Evolutionary conservation across 2,797 vertebrate genomes (phyloP), one percentile per base, ranked within the genome.

Genomic region (Gymnoscopelus microlampas): DNA sequence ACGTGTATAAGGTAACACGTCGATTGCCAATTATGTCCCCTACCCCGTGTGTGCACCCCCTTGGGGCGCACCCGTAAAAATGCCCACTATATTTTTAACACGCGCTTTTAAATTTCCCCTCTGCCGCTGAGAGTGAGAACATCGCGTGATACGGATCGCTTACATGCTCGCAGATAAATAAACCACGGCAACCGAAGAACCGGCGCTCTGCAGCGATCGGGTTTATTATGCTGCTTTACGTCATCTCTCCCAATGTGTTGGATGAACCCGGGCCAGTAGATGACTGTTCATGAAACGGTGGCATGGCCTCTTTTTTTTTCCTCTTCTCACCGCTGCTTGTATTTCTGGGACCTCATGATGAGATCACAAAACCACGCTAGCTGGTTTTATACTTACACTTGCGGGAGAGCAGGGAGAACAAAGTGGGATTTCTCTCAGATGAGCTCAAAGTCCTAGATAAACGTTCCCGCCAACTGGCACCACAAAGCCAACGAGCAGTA

Each of bases 21-120:
- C 39, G 6, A 72, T 82, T 67, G 74, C 79, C 79, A 65, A 53
- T 84, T 49, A 87, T 69, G 44, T 89, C 81, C 82, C 67, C 70
- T 53, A 63, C 70, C 60, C 53, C 63, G 29, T 66, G 5, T 5
- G 8, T 8, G 5, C 57, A 71, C 73, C 77, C 63, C 14, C 26
- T 55, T 4, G 39, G 60, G 67, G 62, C 71, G 69, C 57, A 54
- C 61, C 77, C 74, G 76, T 83, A 71, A 80, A 86, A 83, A 60
- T 55, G 14, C 58, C n/a, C 44, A 19, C 48, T 60, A 32, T 78
- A 75, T 84, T 86, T 83, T 71, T 75, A 76, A 74, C 73, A 24
- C 65, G 2, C 55, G 8, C 60, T 72, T 26, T 8, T 64, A 64
- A 19, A 63, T 60, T 24, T 47, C 70, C 2, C 24, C 1, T 62